Conservation (phyloP, 2,797 vertebrate species). For the Phrynocephalus guinanensis region DNA sequence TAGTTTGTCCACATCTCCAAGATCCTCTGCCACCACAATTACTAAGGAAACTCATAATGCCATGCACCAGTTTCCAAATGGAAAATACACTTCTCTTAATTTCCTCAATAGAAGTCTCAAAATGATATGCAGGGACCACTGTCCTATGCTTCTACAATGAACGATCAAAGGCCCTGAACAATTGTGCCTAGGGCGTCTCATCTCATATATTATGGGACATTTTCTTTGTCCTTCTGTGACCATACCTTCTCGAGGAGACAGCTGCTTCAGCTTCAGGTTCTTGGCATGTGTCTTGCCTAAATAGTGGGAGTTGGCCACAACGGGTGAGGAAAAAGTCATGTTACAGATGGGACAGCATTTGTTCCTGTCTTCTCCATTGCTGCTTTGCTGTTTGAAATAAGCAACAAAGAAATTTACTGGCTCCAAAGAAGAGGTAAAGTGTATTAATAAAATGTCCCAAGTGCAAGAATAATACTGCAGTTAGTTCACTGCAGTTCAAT, state of each 20-base stretch:
- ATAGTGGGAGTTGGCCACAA: slow-evolving; percentile 95
- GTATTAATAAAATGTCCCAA: background rate
- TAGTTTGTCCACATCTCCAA: background rate
- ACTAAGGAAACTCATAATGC: background rate
- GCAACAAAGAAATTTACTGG: slow-evolving; percentile 41
- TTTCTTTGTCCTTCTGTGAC: slow-evolving; percentile 4
- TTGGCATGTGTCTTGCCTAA: slow-evolving; percentile 96
- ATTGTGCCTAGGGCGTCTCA: background rate
- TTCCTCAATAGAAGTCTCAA: background rate
- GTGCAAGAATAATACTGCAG: slow-evolving; percentile 5
- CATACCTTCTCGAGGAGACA: slow-evolving; percentile 84
- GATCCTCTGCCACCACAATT: background rate
- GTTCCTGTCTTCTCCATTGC: slow-evolving; percentile 84
- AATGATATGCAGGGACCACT: background rate
- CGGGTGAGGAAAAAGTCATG: slow-evolving; percentile 94
- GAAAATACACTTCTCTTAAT: background rate
- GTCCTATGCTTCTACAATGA: background rate
- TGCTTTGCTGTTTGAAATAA: slow-evolving; percentile 79
- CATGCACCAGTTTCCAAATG: background rate
- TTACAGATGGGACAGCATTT: slow-evolving; percentile 93
- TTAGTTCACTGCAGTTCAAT: background rate
- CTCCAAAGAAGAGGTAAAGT: background rate
- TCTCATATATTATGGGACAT: slow-evolving; percentile 3
- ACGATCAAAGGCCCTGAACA: background rate
- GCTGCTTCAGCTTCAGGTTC: slow-evolving; percentile 88